Conservation (phyloP, 2,113 vertebrate genomes). For the Sphyrna mokarran region DNA sequence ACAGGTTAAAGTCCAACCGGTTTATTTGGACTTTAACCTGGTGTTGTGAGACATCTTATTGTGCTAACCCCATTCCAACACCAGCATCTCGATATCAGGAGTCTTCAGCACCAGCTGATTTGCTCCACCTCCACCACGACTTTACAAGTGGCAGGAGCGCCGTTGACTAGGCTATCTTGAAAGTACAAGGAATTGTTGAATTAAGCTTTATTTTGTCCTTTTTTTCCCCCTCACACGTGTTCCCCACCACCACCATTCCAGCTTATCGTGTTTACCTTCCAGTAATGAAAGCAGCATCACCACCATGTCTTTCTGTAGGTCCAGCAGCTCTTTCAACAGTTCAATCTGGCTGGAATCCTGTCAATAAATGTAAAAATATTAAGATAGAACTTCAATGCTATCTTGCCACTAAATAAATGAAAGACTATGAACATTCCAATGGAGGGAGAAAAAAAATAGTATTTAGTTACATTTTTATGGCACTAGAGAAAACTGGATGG, state of each 20-base stretch:
- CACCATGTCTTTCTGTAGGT: constrained; percentile 95
- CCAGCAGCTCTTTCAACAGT: constrained; percentile 85
- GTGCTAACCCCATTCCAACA: too few species aligned
- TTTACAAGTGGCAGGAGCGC: too few species aligned
- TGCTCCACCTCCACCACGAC: too few species aligned
- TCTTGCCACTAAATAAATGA: not conserved
- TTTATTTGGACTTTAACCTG: too few species aligned
- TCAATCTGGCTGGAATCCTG: constrained; percentile 91
- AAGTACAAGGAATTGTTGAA: not conserved
- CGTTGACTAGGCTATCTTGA: too few species aligned
- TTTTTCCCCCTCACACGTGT: too few species aligned
- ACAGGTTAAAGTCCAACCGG: too few species aligned
- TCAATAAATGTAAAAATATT: constrained; percentile 28
- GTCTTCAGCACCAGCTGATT: too few species aligned
- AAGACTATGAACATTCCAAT: not conserved
- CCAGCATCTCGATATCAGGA: too few species aligned
- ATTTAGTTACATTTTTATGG: not conserved
- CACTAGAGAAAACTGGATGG: not conserved
- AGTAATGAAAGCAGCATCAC: constrained; percentile 90
- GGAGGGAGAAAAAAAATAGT: not conserved
- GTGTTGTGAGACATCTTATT: too few species aligned
- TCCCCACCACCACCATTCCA: not conserved
- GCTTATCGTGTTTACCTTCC: constrained; percentile 58
- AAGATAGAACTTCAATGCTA: not conserved
- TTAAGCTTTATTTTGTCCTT: not conserved